phyloP scores from a whole-genome alignment of 92 coral and sea anemone genomes.

The Blastomussa wellsi region DNA sequence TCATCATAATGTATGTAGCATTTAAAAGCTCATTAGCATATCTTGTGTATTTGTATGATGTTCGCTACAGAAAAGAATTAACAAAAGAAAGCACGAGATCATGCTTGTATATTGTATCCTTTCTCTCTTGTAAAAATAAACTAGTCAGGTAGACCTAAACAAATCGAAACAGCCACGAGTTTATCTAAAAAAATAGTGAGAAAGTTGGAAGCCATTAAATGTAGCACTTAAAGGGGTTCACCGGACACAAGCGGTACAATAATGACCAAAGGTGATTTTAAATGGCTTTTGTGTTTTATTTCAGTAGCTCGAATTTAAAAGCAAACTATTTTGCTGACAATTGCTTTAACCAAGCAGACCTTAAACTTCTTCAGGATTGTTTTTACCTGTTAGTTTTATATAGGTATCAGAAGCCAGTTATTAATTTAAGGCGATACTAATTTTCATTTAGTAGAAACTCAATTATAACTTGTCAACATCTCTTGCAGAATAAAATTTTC shows the following conservation, averaged over 20 bases:
- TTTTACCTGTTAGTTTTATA: neutral
- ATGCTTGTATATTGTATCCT: constrained; percentile 35
- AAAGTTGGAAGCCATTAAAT: neutral
- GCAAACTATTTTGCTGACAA: neutral
- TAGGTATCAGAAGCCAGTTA: neutral
- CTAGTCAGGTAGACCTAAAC: constrained; percentile 24
- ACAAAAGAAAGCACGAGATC: constrained; percentile 47
- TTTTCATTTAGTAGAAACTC: neutral
- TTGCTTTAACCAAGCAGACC: neutral
- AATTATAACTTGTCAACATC: neutral
- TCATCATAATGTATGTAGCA: constrained; percentile 66
- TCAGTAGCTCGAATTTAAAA: neutral
- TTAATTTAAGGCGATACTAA: neutral
- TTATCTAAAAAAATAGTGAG: neutral
- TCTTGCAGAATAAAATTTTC: neutral
- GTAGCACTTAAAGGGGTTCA: neutral
- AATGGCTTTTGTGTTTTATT: neutral
- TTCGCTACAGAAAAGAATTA: constrained; percentile 26
- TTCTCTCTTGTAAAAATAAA: constrained; percentile 16
- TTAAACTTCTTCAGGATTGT: neutral
- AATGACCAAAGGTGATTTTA: neutral
- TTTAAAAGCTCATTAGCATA: constrained; percentile 84
- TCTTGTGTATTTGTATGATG: constrained; percentile 49
- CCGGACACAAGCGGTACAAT: constrained; percentile 10
- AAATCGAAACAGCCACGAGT: neutral